A percentile compares a stretch with the other conserved stretches of the same genome.
These are phyloP conservation scores for Nymphalis urticae DNA, from an alignment of 2,888 invertebrate species.

Conservation along the genomic window DNA sequence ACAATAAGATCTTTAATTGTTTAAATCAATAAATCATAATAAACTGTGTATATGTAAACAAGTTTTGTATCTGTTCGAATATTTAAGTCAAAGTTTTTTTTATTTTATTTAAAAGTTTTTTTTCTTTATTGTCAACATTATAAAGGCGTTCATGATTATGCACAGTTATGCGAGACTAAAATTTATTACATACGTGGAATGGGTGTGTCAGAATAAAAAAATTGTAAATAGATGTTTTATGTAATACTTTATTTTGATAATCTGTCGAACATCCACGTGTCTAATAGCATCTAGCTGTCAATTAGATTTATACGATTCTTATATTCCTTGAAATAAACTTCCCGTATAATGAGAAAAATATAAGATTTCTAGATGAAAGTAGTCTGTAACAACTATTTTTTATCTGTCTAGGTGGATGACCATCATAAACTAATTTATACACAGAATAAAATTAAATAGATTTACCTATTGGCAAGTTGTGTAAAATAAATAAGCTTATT, in stretches of 20 bases:
- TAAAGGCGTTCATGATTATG: slow-evolving; percentile 40
- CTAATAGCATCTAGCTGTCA: slow-evolving; percentile 75
- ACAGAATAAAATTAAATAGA: slow-evolving; percentile 75
- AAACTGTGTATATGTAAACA: slow-evolving; percentile 19
- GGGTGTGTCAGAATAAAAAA: slow-evolving; percentile 62
- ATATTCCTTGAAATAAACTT: slow-evolving; percentile 77
- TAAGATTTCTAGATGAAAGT: slow-evolving; percentile 68
- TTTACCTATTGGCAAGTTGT: slow-evolving; percentile 79
- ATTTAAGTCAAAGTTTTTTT: slow-evolving; percentile 15
- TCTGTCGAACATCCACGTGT: slow-evolving; percentile 76
- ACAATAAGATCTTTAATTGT: slow-evolving; percentile 27
- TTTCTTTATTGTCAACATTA: slow-evolving; percentile 12
- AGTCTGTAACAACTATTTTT: slow-evolving; percentile 79
- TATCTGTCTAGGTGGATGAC: slow-evolving; percentile 80
- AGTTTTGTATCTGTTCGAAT: slow-evolving; percentile 28
- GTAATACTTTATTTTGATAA: slow-evolving; percentile 72
- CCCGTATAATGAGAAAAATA: slow-evolving; percentile 56
- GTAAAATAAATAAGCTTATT: slow-evolving; percentile 81
- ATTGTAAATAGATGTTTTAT: slow-evolving; percentile 79
- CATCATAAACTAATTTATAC: slow-evolving; percentile 81
- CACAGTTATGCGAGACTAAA: slow-evolving; percentile 71
- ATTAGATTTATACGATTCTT: slow-evolving; percentile 73
- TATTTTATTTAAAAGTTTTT: slow-evolving; percentile 6
- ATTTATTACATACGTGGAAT: slow-evolving; percentile 71
- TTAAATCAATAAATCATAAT: slow-evolving; percentile 18